Evolutionary conservation across 53 echinoderm and acorn worm species (phyloP).

Genomic region (Holothuria scabra): DNA sequence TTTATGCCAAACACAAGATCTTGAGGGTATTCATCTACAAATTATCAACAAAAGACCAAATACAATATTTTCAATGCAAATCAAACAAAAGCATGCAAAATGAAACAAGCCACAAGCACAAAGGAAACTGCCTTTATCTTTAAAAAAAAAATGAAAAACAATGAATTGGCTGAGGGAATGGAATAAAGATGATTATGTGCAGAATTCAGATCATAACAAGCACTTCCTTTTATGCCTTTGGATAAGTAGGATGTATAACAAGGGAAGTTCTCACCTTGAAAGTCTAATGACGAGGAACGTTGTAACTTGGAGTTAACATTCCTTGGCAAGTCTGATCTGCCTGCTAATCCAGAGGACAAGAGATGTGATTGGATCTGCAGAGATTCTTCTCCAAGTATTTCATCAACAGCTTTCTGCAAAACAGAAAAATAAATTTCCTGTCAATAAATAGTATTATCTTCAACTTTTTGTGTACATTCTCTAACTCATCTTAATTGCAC

Average conservation of each 20-base stretch:
- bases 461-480: too few relatives aligned
- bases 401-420: constrained; percentile 88
- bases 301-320: constrained; percentile 48
- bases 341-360: background rate
- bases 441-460: too few relatives aligned
- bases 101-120: too few relatives aligned
- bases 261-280: background rate
- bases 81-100: too few relatives aligned
- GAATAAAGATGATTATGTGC: too few relatives aligned
- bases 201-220: too few relatives aligned
- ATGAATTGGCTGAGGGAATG: too few relatives aligned
- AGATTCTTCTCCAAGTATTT: constrained; percentile 78
- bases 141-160: too few relatives aligned
- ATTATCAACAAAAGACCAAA: background rate
- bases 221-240: too few relatives aligned
- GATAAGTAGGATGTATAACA: background rate
- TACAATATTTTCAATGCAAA: too few relatives aligned
- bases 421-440: constrained; percentile 8
- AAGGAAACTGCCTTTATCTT: too few relatives aligned
- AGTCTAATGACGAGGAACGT: constrained; percentile 59
- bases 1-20: constrained; percentile 6
- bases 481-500: too few relatives aligned
- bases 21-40: constrained; percentile 33
- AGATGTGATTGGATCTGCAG: constrained; percentile 47
- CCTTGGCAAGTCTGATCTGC: constrained; percentile 37